Evolutionary conservation across 2,888 invertebrate genomes (phyloP).

Genomic region (Oligia latruncula): DNA sequence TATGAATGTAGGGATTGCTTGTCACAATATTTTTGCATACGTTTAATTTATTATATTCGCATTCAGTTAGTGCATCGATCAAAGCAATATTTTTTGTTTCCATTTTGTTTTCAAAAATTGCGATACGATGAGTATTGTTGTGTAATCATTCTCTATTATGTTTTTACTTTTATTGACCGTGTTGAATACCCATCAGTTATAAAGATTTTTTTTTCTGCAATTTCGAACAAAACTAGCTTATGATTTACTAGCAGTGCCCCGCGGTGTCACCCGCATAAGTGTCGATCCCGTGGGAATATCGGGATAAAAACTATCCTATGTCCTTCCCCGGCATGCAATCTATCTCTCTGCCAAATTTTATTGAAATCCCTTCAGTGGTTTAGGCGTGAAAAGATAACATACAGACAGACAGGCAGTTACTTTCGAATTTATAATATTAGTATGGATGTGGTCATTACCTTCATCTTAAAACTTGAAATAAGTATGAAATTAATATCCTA

Average conservation of each 20-base stretch:
- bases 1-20: neutral
- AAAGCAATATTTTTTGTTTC: neutral
- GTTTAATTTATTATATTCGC: slow-evolving; percentile 25
- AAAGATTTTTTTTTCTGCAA: neutral
- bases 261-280: too few species aligned
- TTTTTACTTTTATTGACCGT: neutral
- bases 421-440: too few species aligned
- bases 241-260: neutral
- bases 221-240: neutral
- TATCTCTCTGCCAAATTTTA: too few species aligned
- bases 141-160: neutral
- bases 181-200: neutral
- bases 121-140: neutral
- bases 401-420: too few species aligned
- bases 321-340: too few species aligned
- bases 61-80: slow-evolving; percentile 17
- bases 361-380: too few species aligned
- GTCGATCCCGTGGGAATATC: too few species aligned
- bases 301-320: too few species aligned
- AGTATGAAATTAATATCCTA: neutral
- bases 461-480: neutral
- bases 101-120: neutral
- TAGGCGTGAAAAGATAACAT: too few species aligned
- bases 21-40: slow-evolving; percentile 12
- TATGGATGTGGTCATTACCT: slow-evolving; percentile 3